phyloP scores from a whole-genome alignment of 2,888 invertebrate species.

The Tenodera sinensis region DNA sequence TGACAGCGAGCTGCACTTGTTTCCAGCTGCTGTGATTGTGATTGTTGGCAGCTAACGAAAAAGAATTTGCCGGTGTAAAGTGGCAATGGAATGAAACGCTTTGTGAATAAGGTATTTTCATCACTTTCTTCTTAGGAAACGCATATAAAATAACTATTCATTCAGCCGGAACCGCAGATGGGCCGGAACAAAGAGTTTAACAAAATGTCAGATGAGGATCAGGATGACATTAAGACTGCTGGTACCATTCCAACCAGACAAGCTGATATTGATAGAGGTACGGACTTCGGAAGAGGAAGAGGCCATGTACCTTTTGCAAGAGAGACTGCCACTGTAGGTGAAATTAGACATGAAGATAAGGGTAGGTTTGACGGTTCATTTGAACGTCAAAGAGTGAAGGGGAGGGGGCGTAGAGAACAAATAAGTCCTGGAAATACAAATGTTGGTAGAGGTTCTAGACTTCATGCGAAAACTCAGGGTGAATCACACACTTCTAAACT shows the following conservation, averaged over 20 bases:
- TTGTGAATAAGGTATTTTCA: too few relatives aligned
- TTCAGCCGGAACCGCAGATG: neutral
- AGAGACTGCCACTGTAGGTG: neutral
- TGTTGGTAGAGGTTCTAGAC: constrained; percentile 28
- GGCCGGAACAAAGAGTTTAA: too few relatives aligned
- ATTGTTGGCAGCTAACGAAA: too few relatives aligned
- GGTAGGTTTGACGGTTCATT: neutral
- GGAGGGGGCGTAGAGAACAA: neutral
- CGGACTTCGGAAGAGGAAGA: constrained; percentile 51
- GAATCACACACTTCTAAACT: neutral
- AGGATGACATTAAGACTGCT: neutral
- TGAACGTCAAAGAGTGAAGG: neutral
- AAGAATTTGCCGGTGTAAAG: too few relatives aligned
- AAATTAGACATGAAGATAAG: neutral
- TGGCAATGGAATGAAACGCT: too few relatives aligned
- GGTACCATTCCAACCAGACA: neutral
- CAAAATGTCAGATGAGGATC: neutral
- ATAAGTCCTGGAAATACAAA: constrained; percentile 44
- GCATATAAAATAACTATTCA: too few relatives aligned
- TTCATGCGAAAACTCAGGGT: neutral
- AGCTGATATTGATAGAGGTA: constrained; percentile 48
- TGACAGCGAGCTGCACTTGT: too few relatives aligned
- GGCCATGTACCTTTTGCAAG: constrained; percentile 48
- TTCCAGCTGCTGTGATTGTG: too few relatives aligned
- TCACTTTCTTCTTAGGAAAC: too few relatives aligned